These are phyloP conservation scores for Malthinus seriepunctatus DNA, from an alignment of 2,888 invertebrate genomes.

Conservation along the genomic window DNA sequence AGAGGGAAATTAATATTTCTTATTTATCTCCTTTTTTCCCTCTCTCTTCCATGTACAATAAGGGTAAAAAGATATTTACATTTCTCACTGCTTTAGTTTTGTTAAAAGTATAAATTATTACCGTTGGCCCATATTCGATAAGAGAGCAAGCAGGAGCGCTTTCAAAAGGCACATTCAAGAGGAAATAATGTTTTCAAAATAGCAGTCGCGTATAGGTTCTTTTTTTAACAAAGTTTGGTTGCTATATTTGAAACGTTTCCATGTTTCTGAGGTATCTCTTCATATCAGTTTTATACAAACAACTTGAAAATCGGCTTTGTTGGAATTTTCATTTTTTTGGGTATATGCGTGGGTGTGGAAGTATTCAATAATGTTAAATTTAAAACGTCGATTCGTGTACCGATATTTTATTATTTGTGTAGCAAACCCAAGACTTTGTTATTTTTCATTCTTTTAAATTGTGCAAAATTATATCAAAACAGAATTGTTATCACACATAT, in stretches of 20 bases:
- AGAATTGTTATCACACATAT: too few relatives aligned
- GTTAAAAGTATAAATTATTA: constrained; percentile 38
- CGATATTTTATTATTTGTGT: too few relatives aligned
- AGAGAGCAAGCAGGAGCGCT: constrained; percentile 41
- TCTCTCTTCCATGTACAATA: too few relatives aligned
- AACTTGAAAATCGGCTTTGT: constrained; percentile 21
- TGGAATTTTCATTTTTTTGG: constrained; percentile 12
- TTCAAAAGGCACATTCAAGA: constrained; percentile 48
- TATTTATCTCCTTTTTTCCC: too few relatives aligned
- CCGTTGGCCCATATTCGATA: constrained; percentile 48
- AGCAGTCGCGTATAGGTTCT: constrained; percentile 39
- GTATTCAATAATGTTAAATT: too few relatives aligned
- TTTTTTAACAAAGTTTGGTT: constrained; percentile 27
- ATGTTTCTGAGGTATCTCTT: constrained; percentile 12
- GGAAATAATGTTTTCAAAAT: constrained; percentile 52
- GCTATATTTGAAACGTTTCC: constrained; percentile 20
- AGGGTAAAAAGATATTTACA: constrained; percentile 20
- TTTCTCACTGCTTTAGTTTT: constrained; percentile 22
- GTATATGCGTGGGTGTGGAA: too few relatives aligned
- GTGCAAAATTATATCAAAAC: too few relatives aligned
- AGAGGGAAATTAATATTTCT: too few relatives aligned
- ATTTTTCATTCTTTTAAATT: too few relatives aligned
- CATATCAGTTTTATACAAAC: constrained; percentile 24
- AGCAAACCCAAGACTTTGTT: too few relatives aligned
- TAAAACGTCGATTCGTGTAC: too few relatives aligned